Conservation (phyloP, 92 coral and sea anemone species). For the Isaurus tuberculatus region DNA sequence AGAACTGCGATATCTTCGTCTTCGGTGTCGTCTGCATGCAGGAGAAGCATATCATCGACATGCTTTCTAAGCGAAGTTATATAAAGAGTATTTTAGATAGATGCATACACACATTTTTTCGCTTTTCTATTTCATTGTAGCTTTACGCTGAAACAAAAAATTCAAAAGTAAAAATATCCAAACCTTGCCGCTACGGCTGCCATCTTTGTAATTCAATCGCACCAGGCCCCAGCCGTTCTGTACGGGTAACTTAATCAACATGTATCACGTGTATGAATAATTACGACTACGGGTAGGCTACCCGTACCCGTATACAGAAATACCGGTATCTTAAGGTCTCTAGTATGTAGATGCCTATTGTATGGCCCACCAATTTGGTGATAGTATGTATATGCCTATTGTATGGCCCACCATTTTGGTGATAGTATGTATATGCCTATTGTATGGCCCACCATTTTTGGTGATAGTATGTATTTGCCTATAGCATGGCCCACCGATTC, state of each 20-base stretch:
- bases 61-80: conserved; percentile 41
- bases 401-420: too few species aligned
- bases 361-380: too few species aligned
- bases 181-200: conserved; percentile 26
- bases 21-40: conserved; percentile 51
- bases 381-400: too few species aligned
- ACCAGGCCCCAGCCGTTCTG: conserved; percentile 8
- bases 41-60: conserved; percentile 52
- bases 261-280: neutral
- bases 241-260: conserved; percentile 24
- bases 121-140: neutral
- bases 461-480: too few species aligned
- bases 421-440: too few species aligned
- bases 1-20: conserved; percentile 60
- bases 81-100: conserved; percentile 24
- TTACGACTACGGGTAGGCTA: conserved; percentile 16
- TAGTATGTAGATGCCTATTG: too few species aligned
- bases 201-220: conserved; percentile 1
- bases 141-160: neutral
- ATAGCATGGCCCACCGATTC: too few species aligned
- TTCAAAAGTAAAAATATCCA: neutral
- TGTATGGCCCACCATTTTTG: too few species aligned
- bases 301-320: conserved; percentile 32
- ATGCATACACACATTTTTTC: neutral
- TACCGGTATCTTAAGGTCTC: conserved; percentile 36